Evolutionary conservation across 2,888 invertebrate species (phyloP), one percentile per base, ranked within the genome.

Genomic region (Stenodera caucasica): DNA sequence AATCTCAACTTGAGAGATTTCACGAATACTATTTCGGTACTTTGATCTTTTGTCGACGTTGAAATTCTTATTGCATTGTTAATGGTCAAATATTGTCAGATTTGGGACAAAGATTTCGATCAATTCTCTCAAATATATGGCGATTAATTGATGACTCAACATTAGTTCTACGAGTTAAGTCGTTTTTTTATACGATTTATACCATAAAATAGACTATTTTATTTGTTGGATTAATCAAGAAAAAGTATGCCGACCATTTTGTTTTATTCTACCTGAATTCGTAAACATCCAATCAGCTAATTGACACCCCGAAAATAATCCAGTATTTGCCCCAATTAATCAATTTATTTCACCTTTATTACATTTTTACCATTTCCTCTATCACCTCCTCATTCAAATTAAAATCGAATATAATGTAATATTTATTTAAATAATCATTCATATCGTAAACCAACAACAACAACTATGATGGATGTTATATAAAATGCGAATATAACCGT

Each of bases 1-100:
- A 45, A 45, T 45, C 11, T 12, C 45, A 11, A 21, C 3, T 45
- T 45, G 45, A 45, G 65, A 60, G 66, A 60, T 66, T 67, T 64
- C 57, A 67, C 67, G 66, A 69, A 69, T 71, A 70, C 68, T 69
- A 72, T 8, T 68, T 69, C 72, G 68, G 71, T 69, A 64, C 65
- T 67, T 68, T 68, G 68, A 68, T 71, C 71, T 67, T 67, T 66
- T 66, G 45, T 45, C 18, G 21, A 21, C 8, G 11, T 70, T 72
- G 68, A 70, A 71, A 65, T 68, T 67, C 70, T 70, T 72, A 72
- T 72, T 73, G 70, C 70, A 70, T 69, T 70, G 70, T 70, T 72
- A 73, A 71, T 73, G 71, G 70, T 71, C 71, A 71, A 45, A n/a
- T 21, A 45, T 45, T 45, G 45, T 21, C 45, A 45, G 65, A 67